Percentiles rank a stretch among this genome's conserved stretches.
Evolutionary conservation across 2,797 vertebrate genomes (phyloP).

Genomic region (Gallinago nigripennis): DNA sequence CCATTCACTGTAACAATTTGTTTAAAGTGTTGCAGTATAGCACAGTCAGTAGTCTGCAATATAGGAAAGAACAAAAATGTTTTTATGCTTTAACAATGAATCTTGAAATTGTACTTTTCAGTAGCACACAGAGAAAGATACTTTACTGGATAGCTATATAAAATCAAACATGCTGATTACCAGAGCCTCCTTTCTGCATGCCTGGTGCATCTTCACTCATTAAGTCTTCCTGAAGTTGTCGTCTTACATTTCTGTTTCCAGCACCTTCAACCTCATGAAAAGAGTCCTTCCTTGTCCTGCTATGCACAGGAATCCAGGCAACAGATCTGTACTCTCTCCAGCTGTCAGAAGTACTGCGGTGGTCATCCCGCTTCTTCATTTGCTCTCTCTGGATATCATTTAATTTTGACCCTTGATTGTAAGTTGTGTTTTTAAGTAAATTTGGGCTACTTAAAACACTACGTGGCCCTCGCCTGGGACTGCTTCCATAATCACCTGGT

Average conservation of each 20-base stretch:
- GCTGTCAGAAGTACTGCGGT: constrained; percentile 72
- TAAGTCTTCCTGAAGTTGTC: constrained; percentile 68
- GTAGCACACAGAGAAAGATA: not conserved
- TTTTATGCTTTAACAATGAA: not conserved
- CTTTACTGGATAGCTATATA: not conserved
- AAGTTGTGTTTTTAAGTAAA: constrained; percentile 72
- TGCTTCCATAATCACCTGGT: constrained; percentile 72
- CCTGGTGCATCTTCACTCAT: constrained; percentile 62
- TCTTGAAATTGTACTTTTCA: not conserved
- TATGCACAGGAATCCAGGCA: constrained; percentile 56
- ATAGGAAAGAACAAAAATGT: not conserved
- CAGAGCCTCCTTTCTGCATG: constrained; percentile 61
- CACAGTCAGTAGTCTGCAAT: not conserved
- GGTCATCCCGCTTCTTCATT: constrained; percentile 79
- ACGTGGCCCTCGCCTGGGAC: constrained; percentile 79
- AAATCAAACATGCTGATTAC: constrained; percentile 61
- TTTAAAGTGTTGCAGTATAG: not conserved
- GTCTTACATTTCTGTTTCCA: constrained; percentile 65
- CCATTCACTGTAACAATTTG: not conserved
- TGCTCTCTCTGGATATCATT: constrained; percentile 80
- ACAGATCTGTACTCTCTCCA: constrained; percentile 80
- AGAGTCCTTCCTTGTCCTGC: constrained; percentile 75
- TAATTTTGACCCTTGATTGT: constrained; percentile 77
- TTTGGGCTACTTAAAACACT: constrained; percentile 76
- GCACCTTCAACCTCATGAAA: constrained; percentile 72